Evolutionary conservation across 2,888 invertebrate genomes (phyloP).

Genomic region (Tachina lurida): DNA sequence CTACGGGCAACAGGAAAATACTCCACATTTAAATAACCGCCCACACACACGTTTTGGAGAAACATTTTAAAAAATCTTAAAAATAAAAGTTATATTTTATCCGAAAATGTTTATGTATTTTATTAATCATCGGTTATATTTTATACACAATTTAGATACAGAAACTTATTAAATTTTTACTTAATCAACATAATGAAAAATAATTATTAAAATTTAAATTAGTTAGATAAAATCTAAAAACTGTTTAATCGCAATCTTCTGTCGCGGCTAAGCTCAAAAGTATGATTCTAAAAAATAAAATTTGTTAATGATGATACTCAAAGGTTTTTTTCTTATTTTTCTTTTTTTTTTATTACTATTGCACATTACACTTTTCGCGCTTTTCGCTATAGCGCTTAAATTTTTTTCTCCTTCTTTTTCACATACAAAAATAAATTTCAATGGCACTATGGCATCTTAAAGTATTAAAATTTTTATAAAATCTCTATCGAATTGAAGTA

Average conservation of each 20-base stretch:
- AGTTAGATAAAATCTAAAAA: slow-evolving; percentile 52
- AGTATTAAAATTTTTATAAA: slow-evolving; percentile 35
- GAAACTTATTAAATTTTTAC: slow-evolving; percentile 52
- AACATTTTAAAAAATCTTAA: slow-evolving; percentile 3
- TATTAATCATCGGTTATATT: slow-evolving; percentile 51
- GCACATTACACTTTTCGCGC: slow-evolving; percentile 66
- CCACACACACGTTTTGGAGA: background rate
- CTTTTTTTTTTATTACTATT: slow-evolving; percentile 54
- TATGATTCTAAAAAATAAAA: slow-evolving; percentile 66
- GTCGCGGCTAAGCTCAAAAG: slow-evolving; percentile 66
- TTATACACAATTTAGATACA: slow-evolving; percentile 66
- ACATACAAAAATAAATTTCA: slow-evolving; percentile 57
- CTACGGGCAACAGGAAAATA: slow-evolving; percentile 51
- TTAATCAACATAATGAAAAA: slow-evolving; percentile 56
- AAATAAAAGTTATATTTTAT: slow-evolving; percentile 30
- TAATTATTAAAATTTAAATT: slow-evolving; percentile 65
- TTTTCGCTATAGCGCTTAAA: slow-evolving; percentile 31
- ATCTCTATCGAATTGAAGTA: background rate
- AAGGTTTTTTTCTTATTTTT: slow-evolving; percentile 43
- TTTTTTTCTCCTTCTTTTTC: slow-evolving; percentile 12
- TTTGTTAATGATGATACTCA: slow-evolving; percentile 65
- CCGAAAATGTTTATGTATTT: slow-evolving; percentile 42
- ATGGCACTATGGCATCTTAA: slow-evolving; percentile 66
- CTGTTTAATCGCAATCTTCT: slow-evolving; percentile 41
- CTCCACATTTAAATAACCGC: slow-evolving; percentile 73